Conservation (phyloP, 1,140 invertebrate genomes). For the Orchestia grillus region DNA sequence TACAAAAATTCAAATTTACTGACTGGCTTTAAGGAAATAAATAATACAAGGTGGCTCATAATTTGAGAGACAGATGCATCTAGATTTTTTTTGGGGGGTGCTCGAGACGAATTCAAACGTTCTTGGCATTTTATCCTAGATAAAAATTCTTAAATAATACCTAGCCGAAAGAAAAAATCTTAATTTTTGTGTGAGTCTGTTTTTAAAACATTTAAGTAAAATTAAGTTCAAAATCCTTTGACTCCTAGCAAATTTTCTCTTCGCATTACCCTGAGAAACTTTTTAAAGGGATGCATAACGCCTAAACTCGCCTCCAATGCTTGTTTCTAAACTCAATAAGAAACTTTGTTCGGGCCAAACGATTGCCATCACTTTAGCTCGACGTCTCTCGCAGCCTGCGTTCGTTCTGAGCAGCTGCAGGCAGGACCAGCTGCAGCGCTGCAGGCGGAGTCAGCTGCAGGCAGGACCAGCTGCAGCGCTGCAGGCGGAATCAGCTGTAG, state of each 20-base stretch:
- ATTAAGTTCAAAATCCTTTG: not conserved
- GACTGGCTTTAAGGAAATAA: too few species aligned
- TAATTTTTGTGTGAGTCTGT: not conserved
- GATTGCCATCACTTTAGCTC: not conserved
- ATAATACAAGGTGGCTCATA: too few species aligned
- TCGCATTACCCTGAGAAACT: not conserved
- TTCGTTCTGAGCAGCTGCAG: not conserved
- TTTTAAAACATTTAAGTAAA: not conserved
- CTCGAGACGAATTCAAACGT: too few species aligned
- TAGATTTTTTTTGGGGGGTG: too few species aligned
- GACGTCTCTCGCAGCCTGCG: not conserved
- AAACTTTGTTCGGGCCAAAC: not conserved
- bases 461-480: too few species aligned
- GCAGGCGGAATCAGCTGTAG: too few species aligned
- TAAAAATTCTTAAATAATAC: not conserved
- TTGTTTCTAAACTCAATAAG: slow-evolving; percentile 1
- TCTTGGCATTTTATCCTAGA: too few species aligned
- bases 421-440: too few species aligned
- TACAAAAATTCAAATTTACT: too few species aligned
- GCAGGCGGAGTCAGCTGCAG: too few species aligned
- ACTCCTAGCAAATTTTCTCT: not conserved
- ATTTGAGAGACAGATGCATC: too few species aligned
- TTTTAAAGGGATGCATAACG: not conserved
- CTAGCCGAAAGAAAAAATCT: not conserved
- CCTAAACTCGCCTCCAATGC: not conserved